Percentiles rank a stretch among this genome's conserved stretches.
These are phyloP conservation scores for Sebastes taczanowskii DNA, from an alignment of 2,797 vertebrate species.

Conservation along the genomic window DNA sequence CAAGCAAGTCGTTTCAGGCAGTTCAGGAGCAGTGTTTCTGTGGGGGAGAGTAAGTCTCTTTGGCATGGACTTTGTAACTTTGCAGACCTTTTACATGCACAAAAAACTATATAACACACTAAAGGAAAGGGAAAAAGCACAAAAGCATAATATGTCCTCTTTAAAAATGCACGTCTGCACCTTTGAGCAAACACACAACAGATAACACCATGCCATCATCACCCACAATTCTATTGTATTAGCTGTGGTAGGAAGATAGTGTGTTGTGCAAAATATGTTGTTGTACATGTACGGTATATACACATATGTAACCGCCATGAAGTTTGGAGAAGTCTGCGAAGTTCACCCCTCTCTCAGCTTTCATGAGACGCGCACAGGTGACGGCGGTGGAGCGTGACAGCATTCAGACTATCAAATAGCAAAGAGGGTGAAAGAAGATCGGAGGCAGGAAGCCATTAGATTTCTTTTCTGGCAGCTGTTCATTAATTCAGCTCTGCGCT, in stretches of 20 bases:
- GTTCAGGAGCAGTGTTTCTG: too few relatives aligned
- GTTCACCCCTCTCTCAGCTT: conserved; percentile 31
- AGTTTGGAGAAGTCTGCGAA: conserved; percentile 15
- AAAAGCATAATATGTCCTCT: background rate
- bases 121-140: background rate
- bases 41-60: too few relatives aligned
- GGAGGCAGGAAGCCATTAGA: conserved; percentile 4
- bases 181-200: background rate
- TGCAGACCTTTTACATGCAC: too few relatives aligned
- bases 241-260: background rate
- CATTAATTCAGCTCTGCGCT: conserved; percentile 25
- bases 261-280: background rate
- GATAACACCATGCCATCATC: background rate
- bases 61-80: too few relatives aligned
- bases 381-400: conserved; percentile 40
- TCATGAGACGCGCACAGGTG: conserved; percentile 45
- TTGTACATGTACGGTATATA: background rate
- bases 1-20: too few relatives aligned
- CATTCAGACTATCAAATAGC: conserved; percentile 54
- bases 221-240: background rate
- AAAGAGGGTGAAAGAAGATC: conserved; percentile 46
- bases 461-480: conserved; percentile 19
- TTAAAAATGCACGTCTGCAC: conserved; percentile 5
- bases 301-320: background rate
- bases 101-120: background rate